Base-by-base conservation (phyloP, 2,797 vertebrate species). In the Danio jaintianensis region DNA sequence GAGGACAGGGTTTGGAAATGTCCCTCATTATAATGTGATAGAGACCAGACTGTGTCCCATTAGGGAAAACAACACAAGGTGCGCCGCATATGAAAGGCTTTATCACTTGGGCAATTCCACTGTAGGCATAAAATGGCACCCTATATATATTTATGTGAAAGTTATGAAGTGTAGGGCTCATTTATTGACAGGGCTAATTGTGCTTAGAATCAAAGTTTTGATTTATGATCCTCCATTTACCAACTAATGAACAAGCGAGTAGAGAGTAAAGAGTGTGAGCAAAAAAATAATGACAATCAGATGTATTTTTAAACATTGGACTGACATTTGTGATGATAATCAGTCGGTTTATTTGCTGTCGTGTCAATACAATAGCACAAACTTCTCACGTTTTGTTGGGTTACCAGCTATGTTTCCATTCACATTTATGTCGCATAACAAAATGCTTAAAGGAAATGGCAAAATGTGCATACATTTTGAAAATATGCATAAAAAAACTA, bases 1-100 rank as follows among this genome's bases (percentile, higher is more conserved):
- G 85, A 82, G 85, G 75, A 16, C 85, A 66, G 87, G 92, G 92
- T 93, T 87, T 89, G 90, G 88, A 91, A 89, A 91, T 89, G 89
- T 92, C 88, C 83, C 85, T 77, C 84, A 76, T 88, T 92, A 90
- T 92, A 92, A 91, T 92, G 91, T 91, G 91, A 90, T 90, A 87
- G 88, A 68, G 79, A 88, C 88, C 87, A 90, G 89, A 90, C 92
- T 90, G 91, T 86, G 88, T 90, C 86, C 85, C 89, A 90, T 92
- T 91, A 92, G 86, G 87, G 81, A 82, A 85, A 91, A 91, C 87
- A 90, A 88, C 87, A 88, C 88, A 89, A 85, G 84, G 77, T 79
- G 67, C 59, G 56, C 45, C 43, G 66, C 77, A 79, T 53, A 71
- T 62, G 45, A 79, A 70, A 62, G 38, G 56, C 36, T 70, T 62